Percentiles rank a stretch among this genome's conserved stretches.
Conservation (phyloP, 2,888 invertebrate genomes). For the Drosophila conformis region DNA sequence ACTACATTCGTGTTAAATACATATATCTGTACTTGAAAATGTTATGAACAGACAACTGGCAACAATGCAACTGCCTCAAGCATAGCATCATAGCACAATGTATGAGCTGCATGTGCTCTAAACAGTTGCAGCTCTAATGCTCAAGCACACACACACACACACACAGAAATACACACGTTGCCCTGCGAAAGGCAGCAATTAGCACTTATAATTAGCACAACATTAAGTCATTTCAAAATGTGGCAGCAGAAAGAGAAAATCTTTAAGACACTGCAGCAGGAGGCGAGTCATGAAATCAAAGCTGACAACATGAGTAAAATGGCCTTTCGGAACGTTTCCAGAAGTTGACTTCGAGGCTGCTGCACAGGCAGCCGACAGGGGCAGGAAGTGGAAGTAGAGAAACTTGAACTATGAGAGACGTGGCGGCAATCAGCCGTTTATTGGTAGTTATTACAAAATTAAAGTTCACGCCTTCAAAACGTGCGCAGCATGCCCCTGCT, state of each 20-base stretch:
- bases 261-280: slow-evolving; percentile 13
- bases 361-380: background rate
- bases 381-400: background rate
- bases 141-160: background rate
- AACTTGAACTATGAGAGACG: slow-evolving; percentile 38
- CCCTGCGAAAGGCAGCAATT: slow-evolving; percentile 47
- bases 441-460: slow-evolving; percentile 68
- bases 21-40: background rate
- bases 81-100: background rate
- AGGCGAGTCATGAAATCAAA: slow-evolving; percentile 60
- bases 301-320: slow-evolving; percentile 66
- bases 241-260: slow-evolving; percentile 30
- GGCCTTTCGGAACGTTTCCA: slow-evolving; percentile 26
- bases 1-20: background rate
- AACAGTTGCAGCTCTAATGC: slow-evolving; percentile 11
- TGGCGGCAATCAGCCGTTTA: slow-evolving; percentile 57
- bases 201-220: slow-evolving; percentile 70
- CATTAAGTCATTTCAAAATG: slow-evolving; percentile 54
- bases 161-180: background rate
- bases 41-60: background rate
- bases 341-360: slow-evolving; percentile 8
- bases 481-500: slow-evolving; percentile 22
- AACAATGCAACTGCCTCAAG: background rate
- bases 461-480: slow-evolving; percentile 36
- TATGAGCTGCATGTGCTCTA: background rate